These are phyloP conservation scores for Calcarius ornatus DNA, from an alignment of 2,113 vertebrate genomes.

Conservation along the genomic window DNA sequence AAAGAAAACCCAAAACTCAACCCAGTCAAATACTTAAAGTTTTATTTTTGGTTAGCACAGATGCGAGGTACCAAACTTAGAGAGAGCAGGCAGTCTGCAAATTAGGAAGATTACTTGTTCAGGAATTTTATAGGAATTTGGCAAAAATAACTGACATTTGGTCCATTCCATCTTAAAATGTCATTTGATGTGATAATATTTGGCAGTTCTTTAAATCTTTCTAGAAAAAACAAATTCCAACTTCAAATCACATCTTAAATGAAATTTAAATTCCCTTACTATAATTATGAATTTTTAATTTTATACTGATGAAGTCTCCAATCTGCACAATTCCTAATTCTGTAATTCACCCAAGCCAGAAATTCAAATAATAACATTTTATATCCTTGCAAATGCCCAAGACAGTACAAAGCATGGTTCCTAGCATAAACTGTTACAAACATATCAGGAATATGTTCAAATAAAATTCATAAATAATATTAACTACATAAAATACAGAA, in stretches of 20 bases:
- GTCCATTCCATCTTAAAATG: not conserved
- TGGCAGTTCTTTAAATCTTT: not conserved
- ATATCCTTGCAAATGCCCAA: not conserved
- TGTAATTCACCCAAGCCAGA: not conserved
- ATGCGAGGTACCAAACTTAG: not conserved
- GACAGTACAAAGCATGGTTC: not conserved
- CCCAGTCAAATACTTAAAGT: not conserved
- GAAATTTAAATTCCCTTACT: not conserved
- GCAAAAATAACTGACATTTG: slow-evolving; percentile 13
- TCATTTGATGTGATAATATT: not conserved
- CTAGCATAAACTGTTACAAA: slow-evolving; percentile 33
- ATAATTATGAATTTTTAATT: not conserved
- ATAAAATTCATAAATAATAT: slow-evolving; percentile 32
- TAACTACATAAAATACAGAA: slow-evolving; percentile 15
- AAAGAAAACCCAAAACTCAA: not conserved
- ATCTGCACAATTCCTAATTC: not conserved
- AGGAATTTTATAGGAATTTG: not conserved
- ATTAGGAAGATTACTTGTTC: not conserved
- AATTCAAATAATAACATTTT: slow-evolving; percentile 7
- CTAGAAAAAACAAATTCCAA: not conserved
- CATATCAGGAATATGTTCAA: not conserved
- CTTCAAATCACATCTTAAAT: not conserved
- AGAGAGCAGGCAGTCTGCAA: not conserved
- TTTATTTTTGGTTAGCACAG: not conserved
- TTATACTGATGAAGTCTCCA: not conserved